phyloP scores from a whole-genome alignment of 2,113 vertebrate genomes.

The Zeus faber region DNA sequence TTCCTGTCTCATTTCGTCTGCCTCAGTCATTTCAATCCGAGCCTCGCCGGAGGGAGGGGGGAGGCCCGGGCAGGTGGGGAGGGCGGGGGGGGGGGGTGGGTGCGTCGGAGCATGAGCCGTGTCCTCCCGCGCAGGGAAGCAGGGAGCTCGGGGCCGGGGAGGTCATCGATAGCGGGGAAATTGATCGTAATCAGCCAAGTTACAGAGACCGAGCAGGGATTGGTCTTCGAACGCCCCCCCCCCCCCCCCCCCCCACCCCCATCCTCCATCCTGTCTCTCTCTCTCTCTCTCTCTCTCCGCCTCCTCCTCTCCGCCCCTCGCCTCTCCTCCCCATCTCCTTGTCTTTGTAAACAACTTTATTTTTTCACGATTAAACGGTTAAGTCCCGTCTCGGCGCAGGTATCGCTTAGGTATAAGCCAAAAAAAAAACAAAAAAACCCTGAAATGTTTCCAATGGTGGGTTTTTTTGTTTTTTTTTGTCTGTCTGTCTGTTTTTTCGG shows the following conservation, averaged over 20 bases:
- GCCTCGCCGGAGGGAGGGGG: too few species aligned
- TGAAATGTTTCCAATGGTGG: too few species aligned
- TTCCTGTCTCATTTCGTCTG: too few species aligned
- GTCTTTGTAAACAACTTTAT: too few species aligned
- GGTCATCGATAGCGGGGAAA: constrained; percentile 79
- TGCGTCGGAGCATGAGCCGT: constrained; percentile 75
- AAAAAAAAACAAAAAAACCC: too few species aligned
- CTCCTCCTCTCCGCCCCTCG: constrained; percentile 48
- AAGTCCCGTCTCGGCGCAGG: too few species aligned
- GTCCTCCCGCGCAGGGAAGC: constrained; percentile 73
- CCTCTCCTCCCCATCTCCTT: neutral
- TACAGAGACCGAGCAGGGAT: constrained; percentile 72
- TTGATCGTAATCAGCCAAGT: constrained; percentile 82
- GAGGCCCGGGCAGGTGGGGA: constrained; percentile 16
- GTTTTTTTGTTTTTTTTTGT: too few species aligned
- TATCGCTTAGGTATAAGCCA: too few species aligned
- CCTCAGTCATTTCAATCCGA: too few species aligned
- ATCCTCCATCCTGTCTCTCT: constrained; percentile 31
- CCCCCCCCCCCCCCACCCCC: constrained; percentile 35
- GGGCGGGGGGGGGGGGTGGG: constrained; percentile 28
- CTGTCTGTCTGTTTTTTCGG: too few species aligned
- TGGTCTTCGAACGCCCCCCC: constrained; percentile 41
- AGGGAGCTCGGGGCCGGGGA: constrained; percentile 75
- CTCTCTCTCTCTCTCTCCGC: constrained; percentile 23
- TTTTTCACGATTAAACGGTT: too few species aligned